phyloP scores from a whole-genome alignment of 2,888 invertebrate genomes.

The Hemithea aestivaria region DNA sequence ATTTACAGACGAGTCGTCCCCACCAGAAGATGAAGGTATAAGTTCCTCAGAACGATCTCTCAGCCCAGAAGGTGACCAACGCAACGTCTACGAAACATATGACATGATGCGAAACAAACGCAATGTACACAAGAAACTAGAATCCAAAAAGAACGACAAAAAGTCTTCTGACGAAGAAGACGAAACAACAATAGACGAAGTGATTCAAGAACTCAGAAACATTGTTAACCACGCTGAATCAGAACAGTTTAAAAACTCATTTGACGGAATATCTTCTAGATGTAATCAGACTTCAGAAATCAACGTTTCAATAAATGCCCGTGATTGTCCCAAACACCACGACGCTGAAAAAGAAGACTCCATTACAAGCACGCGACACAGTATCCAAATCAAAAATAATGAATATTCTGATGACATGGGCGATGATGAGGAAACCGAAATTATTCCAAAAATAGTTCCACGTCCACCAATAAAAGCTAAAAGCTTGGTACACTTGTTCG shows the following conservation, averaged over 20 bases:
- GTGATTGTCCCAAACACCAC: constrained; percentile 55
- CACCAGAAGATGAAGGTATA: constrained; percentile 93
- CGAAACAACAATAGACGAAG: constrained; percentile 92
- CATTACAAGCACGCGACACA: constrained; percentile 74
- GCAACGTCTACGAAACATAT: constrained; percentile 79
- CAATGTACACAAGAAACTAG: constrained; percentile 60
- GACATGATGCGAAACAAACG: constrained; percentile 69
- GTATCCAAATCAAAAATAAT: constrained; percentile 68
- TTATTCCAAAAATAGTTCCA: constrained; percentile 88
- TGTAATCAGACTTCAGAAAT: constrained; percentile 68
- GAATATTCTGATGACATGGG: constrained; percentile 72
- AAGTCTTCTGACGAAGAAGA: constrained; percentile 82
- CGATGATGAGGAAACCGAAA: constrained; percentile 81
- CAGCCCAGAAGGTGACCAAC: constrained; percentile 84
- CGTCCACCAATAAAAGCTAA: constrained; percentile 88
- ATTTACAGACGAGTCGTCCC: constrained; percentile 82
- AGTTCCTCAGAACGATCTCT: constrained; percentile 90
- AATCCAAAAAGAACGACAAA: constrained; percentile 53
- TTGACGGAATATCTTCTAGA: constrained; percentile 56
- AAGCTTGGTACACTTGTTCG: constrained; percentile 84
- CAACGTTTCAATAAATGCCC: constrained; percentile 53
- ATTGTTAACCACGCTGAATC: constrained; percentile 92
- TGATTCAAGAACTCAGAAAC: constrained; percentile 90
- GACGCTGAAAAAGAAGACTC: constrained; percentile 73
- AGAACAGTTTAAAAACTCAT: constrained; percentile 74